These are phyloP conservation scores for Microtus pennsylvanicus DNA, from an alignment of 2,113 vertebrate genomes.

Conservation along the genomic window DNA sequence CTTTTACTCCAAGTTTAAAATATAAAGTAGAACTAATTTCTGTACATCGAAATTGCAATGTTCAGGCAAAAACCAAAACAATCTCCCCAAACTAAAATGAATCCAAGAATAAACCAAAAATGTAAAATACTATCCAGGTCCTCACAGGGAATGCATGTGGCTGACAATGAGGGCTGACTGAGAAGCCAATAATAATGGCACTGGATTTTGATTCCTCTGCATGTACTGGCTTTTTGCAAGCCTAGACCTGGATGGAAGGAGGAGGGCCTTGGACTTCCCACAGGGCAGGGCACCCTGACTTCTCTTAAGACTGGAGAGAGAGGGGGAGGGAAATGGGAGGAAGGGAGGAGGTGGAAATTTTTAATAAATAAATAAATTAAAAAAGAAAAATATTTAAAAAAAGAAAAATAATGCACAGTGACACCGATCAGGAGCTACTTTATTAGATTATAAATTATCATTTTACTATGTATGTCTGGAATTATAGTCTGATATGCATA, in stretches of 20 bases:
- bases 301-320: too few relatives aligned
- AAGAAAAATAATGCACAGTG: neutral
- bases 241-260: too few relatives aligned
- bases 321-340: too few relatives aligned
- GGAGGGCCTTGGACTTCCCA: too few relatives aligned
- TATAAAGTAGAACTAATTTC: neutral
- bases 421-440: neutral
- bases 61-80: slow-evolving; percentile 7
- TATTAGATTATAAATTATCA: neutral
- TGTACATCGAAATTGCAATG: neutral
- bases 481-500: neutral
- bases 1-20: slow-evolving; percentile 46
- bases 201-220: too few relatives aligned
- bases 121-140: neutral
- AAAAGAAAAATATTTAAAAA: too few relatives aligned
- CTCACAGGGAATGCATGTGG: neutral
- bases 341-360: too few relatives aligned
- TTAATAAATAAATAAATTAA: too few relatives aligned
- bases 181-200: too few relatives aligned
- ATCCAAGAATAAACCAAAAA: slow-evolving; percentile 11
- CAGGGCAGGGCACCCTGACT: too few relatives aligned
- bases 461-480: neutral
- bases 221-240: too few relatives aligned
- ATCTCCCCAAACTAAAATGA: neutral
- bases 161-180: too few relatives aligned